Evolutionary conservation across 2,113 vertebrate species (phyloP).

Genomic region (Hiodon tergisus): DNA sequence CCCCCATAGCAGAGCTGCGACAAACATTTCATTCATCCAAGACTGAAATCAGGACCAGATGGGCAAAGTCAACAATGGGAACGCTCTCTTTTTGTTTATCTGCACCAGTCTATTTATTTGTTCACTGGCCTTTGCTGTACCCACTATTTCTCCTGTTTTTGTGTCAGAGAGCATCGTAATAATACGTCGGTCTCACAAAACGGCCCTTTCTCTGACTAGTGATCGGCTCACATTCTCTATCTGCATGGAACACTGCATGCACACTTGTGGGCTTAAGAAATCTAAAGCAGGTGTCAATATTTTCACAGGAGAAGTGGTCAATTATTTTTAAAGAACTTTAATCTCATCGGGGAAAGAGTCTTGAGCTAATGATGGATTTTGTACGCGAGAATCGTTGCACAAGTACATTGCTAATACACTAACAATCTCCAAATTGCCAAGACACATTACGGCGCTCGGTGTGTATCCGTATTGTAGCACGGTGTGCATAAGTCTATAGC

Average conservation of each 20-base stretch:
- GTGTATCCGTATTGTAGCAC: no score
- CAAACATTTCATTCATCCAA: conserved; percentile 29
- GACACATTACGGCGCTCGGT: no score
- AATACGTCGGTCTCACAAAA: conserved; percentile 13
- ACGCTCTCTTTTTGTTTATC: not conserved
- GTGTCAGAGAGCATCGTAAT: conserved; percentile 6
- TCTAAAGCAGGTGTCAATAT: conserved; percentile 4
- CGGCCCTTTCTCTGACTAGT: not conserved
- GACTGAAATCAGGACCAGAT: conserved; percentile 30
- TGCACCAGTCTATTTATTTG: conserved; percentile 21
- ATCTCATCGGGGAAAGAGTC: not conserved
- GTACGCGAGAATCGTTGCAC: not conserved
- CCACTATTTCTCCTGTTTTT: conserved; percentile 12
- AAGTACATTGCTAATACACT: no score
- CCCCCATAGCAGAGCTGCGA: conserved; percentile 24
- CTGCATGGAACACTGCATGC: not conserved
- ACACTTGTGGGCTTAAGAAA: not conserved
- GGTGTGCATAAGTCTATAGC: no score
- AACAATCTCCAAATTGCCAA: no score
- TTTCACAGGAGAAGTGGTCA: not conserved
- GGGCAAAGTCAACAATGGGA: conserved; percentile 25
- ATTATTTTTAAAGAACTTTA: not conserved
- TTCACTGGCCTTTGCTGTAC: conserved; percentile 14
- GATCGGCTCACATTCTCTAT: not conserved
- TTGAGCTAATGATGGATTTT: conserved; percentile 3